Conservation (phyloP, 2,113 vertebrate genomes). For the Phodopus roborovskii region DNA sequence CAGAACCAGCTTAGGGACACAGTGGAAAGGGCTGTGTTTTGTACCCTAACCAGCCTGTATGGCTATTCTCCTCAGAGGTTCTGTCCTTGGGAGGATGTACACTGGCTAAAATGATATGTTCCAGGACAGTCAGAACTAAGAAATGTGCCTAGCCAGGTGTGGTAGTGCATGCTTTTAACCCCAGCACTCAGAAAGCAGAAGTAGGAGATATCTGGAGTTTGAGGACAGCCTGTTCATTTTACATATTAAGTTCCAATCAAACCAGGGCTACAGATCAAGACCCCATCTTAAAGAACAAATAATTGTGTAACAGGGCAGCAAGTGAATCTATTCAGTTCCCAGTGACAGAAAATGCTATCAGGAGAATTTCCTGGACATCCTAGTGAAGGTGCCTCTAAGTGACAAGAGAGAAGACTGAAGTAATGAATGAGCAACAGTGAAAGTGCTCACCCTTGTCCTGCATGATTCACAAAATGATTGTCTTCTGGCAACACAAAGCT, state of each 20-base stretch:
- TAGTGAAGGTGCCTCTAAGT: not conserved
- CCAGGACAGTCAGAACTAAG: not conserved
- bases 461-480: slow-evolving; percentile 58
- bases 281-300: not conserved
- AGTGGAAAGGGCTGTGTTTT: slow-evolving; percentile 7
- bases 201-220: not conserved
- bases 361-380: not conserved
- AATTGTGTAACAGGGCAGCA: slow-evolving; percentile 33
- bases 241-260: not conserved
- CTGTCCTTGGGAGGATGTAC: not conserved
- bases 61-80: not conserved
- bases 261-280: too few species aligned
- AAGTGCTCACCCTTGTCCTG: not conserved
- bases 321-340: not conserved
- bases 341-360: not conserved
- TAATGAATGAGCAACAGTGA: slow-evolving; percentile 45
- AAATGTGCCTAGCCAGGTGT: not conserved
- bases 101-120: not conserved
- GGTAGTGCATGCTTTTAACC: not conserved
- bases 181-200: not conserved
- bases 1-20: slow-evolving; percentile 38
- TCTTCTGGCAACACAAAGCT: slow-evolving; percentile 48
- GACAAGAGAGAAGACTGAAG: slow-evolving; percentile 18
- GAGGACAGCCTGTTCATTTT: not conserved
- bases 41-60: not conserved